These are phyloP conservation scores for Podarcis siculus DNA, from an alignment of 2,797 vertebrate genomes.

Conservation along the genomic window DNA sequence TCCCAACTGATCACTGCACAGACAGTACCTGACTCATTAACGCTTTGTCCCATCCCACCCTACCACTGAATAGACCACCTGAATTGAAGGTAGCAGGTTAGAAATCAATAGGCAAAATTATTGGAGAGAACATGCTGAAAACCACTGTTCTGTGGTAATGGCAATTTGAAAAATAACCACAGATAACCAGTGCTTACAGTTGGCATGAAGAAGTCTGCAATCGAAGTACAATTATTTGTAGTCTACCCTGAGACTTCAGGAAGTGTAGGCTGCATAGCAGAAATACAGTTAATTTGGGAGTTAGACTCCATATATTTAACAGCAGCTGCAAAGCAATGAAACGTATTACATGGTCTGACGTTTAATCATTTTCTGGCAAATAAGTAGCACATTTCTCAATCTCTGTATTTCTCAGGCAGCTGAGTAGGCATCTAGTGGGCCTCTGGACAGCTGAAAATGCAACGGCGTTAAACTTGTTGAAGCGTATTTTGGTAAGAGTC, in stretches of 20 bases:
- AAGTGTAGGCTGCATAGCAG: background rate
- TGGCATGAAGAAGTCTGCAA: background rate
- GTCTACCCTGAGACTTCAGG: background rate
- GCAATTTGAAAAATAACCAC: background rate
- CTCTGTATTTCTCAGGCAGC: conserved; percentile 85
- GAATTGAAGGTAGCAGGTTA: background rate
- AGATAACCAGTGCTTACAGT: background rate
- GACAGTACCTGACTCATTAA: background rate
- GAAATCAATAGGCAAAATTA: background rate
- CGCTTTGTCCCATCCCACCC: background rate
- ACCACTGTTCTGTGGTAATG: background rate
- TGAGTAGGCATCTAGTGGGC: conserved; percentile 97
- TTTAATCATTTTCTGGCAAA: conserved; percentile 59
- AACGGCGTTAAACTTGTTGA: conserved; percentile 94
- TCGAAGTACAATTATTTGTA: background rate
- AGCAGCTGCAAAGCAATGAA: background rate
- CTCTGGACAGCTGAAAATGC: conserved; percentile 97
- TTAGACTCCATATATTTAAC: background rate
- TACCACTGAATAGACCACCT: background rate
- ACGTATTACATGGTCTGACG: background rate
- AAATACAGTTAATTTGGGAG: background rate
- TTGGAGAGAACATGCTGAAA: background rate
- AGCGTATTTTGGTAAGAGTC: conserved; percentile 92
- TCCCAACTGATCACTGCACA: background rate
- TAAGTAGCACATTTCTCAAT: conserved; percentile 68